Evolutionary conservation across 2,113 vertebrate genomes (phyloP).

Genomic region (Rhadina sibilatrix): DNA sequence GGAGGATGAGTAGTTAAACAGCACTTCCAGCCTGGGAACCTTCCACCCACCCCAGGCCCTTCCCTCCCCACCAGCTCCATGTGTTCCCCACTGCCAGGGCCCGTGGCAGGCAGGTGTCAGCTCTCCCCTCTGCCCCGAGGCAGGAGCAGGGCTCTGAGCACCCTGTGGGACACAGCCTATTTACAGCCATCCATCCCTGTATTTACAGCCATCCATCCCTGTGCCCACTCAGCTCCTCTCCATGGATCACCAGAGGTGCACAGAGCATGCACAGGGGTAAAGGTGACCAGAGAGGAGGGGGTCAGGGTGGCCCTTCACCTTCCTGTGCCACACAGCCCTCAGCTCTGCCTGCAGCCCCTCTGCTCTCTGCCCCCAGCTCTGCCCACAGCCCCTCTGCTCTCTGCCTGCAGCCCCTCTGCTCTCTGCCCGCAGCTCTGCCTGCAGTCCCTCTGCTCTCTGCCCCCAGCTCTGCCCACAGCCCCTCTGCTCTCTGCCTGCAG

Average conservation of each 20-base stretch:
- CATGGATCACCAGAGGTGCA: fast-evolving
- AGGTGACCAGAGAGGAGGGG: not conserved
- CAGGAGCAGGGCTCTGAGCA: not conserved
- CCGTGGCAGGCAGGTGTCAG: not conserved
- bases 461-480: not conserved
- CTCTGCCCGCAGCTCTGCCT: no score
- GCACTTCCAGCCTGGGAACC: not conserved
- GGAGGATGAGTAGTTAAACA: not conserved
- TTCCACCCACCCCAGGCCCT: not conserved
- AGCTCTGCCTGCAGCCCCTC: no score
- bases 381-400: no score
- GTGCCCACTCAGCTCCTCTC: not conserved
- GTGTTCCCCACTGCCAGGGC: fast-evolving
- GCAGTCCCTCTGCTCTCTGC: no score
- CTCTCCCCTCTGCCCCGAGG: not conserved
- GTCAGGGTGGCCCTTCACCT: fast-evolving
- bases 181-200: not conserved
- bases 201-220: not conserved
- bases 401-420: no score
- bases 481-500: not conserved
- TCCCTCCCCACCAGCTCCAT: not conserved
- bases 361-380: no score
- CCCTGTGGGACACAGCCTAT: not conserved
- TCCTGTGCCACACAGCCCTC: not conserved
- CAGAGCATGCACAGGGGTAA: not conserved